These are phyloP conservation scores for Labrus mixtus DNA, from an alignment of 2,113 vertebrate species.

Conservation along the genomic window DNA sequence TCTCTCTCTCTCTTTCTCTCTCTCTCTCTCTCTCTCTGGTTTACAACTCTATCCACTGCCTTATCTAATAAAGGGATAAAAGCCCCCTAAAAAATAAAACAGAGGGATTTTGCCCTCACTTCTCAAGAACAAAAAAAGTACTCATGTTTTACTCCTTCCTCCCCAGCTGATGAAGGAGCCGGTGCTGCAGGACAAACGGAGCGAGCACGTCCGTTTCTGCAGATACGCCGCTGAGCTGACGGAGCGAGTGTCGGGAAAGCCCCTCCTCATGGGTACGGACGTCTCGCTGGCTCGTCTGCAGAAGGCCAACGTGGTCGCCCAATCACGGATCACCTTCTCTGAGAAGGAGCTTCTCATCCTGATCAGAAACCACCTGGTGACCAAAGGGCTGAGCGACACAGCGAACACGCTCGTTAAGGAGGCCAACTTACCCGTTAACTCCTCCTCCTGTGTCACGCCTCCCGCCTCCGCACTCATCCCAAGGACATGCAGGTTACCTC, in stretches of 20 bases:
- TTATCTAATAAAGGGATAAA: no score
- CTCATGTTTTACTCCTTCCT: background rate
- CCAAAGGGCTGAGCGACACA: constrained; percentile 93
- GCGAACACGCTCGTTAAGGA: constrained; percentile 89
- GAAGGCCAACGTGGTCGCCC: constrained; percentile 94
- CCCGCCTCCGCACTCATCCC: constrained; percentile 76
- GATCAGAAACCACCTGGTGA: constrained; percentile 94
- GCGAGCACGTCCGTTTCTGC: constrained; percentile 96
- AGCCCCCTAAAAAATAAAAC: no score
- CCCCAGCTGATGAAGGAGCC: constrained; percentile 94
- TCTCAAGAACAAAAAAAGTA: background rate
- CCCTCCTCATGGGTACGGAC: constrained; percentile 91
- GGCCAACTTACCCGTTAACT: constrained; percentile 88
- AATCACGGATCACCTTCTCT: constrained; percentile 93
- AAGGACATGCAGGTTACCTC: constrained; percentile 89
- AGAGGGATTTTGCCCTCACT: no score
- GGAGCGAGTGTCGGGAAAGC: constrained; percentile 94
- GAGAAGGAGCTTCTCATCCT: constrained; percentile 94
- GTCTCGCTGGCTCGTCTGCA: constrained; percentile 94
- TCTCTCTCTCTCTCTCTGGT: no score
- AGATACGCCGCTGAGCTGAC: constrained; percentile 93
- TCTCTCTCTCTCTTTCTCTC: no score
- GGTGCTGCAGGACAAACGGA: constrained; percentile 97
- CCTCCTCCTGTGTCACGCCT: constrained; percentile 70
- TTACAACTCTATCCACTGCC: no score